Percentiles rank a stretch among this genome's conserved stretches.
Conservation (phyloP, 1,140 invertebrate genomes). For the Cyclargus thomasi region DNA sequence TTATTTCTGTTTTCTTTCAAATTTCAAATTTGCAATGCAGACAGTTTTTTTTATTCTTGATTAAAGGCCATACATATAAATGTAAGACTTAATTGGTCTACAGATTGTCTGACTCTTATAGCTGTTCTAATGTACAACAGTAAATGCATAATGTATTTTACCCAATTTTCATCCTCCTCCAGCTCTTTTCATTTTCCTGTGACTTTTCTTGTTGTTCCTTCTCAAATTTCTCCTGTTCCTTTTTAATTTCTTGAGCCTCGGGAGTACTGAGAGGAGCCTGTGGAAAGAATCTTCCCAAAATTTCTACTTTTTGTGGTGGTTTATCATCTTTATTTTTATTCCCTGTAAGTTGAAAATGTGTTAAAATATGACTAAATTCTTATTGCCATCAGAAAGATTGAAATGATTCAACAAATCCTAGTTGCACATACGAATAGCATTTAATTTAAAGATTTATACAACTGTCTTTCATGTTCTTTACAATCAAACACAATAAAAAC, state of each 20-base stretch:
- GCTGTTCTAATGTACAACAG: not conserved
- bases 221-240: conserved; percentile 69
- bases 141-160: conserved; percentile 30
- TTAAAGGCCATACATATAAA: too few species aligned
- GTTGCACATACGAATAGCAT: too few species aligned
- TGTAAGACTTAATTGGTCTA: too few species aligned
- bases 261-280: conserved; percentile 43
- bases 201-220: conserved; percentile 68
- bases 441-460: not conserved
- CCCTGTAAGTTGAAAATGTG: conserved; percentile 31
- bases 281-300: conserved; percentile 67
- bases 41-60: too few species aligned
- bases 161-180: conserved; percentile 78
- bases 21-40: too few species aligned
- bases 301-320: conserved; percentile 52
- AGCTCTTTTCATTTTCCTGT: conserved; percentile 77
- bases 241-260: conserved; percentile 61
- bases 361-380: not conserved
- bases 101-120: too few species aligned
- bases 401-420: too few species aligned
- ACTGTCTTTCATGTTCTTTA: conserved; percentile 4
- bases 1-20: too few species aligned
- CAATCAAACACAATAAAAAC: conserved; percentile 14
- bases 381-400: too few species aligned
- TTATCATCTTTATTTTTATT: conserved; percentile 50